A percentile compares a stretch with the other conserved stretches of the same genome.
phyloP scores from a whole-genome alignment of 92 coral and sea anemone genomes.

The Bergia sp. region DNA sequence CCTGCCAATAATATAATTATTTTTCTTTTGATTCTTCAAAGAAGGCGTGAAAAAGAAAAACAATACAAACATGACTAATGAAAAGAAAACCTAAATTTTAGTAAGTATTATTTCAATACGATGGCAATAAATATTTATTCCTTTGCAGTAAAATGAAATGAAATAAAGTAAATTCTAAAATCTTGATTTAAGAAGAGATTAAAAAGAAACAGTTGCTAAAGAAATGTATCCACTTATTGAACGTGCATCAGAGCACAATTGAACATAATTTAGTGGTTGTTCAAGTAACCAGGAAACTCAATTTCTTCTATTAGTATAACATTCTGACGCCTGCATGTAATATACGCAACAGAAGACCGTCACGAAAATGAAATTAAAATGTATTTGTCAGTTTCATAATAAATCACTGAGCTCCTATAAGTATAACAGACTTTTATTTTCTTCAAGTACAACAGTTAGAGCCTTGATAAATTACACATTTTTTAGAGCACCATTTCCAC shows the following conservation, averaged over 20 bases:
- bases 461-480: not conserved
- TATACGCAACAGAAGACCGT: not conserved
- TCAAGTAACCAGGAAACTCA: slow-evolving; percentile 34
- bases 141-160: not conserved
- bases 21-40: not conserved
- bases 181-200: not conserved
- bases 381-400: not conserved
- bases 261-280: slow-evolving; percentile 26
- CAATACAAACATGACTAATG: not conserved
- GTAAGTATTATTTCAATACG: too few relatives aligned
- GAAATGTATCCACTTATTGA: too few relatives aligned
- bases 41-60: not conserved
- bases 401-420: too few relatives aligned
- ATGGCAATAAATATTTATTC: too few relatives aligned
- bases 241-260: not conserved
- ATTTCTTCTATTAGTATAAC: not conserved
- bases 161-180: too few relatives aligned
- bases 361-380: slow-evolving; percentile 21
- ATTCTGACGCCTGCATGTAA: not conserved
- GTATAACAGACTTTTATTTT: too few relatives aligned
- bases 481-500: too few relatives aligned
- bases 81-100: not conserved
- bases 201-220: not conserved
- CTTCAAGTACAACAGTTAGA: not conserved
- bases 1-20: not conserved